Evolutionary conservation across 2,113 vertebrate species (phyloP).

Genomic region (Chitala chitala): DNA sequence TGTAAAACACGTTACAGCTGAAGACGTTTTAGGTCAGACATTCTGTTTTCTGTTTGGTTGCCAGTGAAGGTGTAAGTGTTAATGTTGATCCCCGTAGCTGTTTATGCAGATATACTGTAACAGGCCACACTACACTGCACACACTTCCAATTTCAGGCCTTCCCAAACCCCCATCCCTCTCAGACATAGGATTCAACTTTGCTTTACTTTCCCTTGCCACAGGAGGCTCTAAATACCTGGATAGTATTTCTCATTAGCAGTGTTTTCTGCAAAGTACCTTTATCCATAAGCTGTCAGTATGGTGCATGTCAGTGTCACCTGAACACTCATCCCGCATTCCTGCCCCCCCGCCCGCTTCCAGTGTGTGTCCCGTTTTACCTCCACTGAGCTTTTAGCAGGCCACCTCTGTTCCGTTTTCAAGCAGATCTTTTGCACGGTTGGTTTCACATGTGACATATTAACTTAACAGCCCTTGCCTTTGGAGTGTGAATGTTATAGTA

Average conservation of each 20-base stretch:
- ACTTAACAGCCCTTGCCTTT: no score
- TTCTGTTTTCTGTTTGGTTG: neutral
- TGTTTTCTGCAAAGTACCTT: neutral
- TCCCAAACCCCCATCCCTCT: neutral
- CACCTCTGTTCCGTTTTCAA: no score
- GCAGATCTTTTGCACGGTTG: no score
- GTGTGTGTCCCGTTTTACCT: no score
- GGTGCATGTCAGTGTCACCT: no score
- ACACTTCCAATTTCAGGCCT: neutral
- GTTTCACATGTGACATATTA: no score
- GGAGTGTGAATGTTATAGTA: no score
- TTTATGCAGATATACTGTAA: neutral
- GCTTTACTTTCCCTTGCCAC: neutral
- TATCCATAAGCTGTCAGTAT: neutral
- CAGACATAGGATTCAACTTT: neutral
- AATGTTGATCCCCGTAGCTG: neutral
- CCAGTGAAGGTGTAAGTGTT: neutral
- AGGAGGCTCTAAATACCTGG: slow-evolving; percentile 21
- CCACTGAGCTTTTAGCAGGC: no score
- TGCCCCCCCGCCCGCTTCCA: no score
- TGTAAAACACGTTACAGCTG: neutral
- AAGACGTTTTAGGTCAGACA: neutral
- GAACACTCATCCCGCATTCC: no score
- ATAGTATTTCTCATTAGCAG: slow-evolving; percentile 14
- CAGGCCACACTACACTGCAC: neutral